Percentiles rank a stretch among this genome's conserved stretches.
These are phyloP conservation scores for Buathra laborator DNA, from an alignment of 2,888 invertebrate genomes.

Conservation along the genomic window DNA sequence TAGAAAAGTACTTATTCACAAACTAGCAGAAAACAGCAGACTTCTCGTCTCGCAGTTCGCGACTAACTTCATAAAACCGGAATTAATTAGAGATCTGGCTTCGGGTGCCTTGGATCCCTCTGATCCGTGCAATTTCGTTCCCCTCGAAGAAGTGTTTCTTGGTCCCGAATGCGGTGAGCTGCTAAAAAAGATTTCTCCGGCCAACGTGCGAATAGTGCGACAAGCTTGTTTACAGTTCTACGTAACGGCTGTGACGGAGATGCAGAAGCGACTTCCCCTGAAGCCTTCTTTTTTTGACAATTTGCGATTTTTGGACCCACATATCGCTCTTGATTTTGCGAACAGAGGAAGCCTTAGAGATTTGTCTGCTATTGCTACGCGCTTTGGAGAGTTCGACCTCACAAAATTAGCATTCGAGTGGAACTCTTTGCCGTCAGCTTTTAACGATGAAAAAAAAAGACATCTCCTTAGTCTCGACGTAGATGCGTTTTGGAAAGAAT, in stretches of 20 bases:
- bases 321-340: conserved; percentile 10
- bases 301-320: conserved; percentile 13
- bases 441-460: neutral
- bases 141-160: no score
- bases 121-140: no score
- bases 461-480: conserved; percentile 9
- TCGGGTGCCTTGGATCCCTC: no score
- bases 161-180: neutral
- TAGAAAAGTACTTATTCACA: conserved; percentile 40
- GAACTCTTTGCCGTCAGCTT: no score
- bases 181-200: no score
- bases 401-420: neutral
- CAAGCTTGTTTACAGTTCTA: conserved; percentile 22
- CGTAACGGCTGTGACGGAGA: conserved; percentile 22
- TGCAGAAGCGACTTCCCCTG: conserved; percentile 2
- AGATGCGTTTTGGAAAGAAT: conserved; percentile 30
- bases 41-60: conserved; percentile 16
- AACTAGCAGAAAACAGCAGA: conserved; percentile 24
- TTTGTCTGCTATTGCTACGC: no score
- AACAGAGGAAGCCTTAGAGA: no score
- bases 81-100: no score
- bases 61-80: neutral
- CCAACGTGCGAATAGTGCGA: neutral
- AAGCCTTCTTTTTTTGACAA: conserved; percentile 22
- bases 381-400: no score